Conservation (phyloP, 2,113 vertebrate species). For the Ptyas mucosa region DNA sequence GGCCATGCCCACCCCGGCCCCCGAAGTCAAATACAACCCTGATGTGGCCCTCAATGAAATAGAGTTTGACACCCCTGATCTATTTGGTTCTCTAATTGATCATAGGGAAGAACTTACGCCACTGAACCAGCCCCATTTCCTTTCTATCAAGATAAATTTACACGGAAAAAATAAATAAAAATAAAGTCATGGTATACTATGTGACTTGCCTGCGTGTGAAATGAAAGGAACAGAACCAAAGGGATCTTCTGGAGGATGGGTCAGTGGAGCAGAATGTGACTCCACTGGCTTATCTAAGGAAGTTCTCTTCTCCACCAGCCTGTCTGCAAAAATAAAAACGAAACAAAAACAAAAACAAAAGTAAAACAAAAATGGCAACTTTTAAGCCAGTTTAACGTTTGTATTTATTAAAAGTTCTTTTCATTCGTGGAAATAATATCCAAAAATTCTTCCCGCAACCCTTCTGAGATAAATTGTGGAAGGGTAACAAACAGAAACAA, state of each 20-base stretch:
- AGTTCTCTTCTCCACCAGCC: constrained; percentile 77
- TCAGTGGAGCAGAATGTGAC: constrained; percentile 66
- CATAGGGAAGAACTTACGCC: not conserved
- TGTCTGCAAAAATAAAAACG: constrained; percentile 79
- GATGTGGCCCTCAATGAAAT: too few relatives aligned
- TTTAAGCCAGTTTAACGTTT: constrained; percentile 28
- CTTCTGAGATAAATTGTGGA: not conserved
- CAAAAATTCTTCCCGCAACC: not conserved
- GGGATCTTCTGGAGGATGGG: constrained; percentile 83
- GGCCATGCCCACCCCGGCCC: too few relatives aligned
- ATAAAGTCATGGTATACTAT: constrained; percentile 40
- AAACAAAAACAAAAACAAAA: constrained; percentile 69
- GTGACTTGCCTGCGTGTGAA: constrained; percentile 96
- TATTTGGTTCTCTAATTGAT: not conserved
- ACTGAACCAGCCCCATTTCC: not conserved
- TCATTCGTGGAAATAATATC: not conserved
- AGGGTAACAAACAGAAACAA: not conserved
- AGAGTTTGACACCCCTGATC: not conserved
- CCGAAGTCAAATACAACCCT: too few relatives aligned
- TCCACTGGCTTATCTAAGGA: constrained; percentile 75
- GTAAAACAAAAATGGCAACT: constrained; percentile 63
- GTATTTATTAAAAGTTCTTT: not conserved
- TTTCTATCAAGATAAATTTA: not conserved
- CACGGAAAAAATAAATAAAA: constrained; percentile 6
- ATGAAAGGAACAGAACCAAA: constrained; percentile 94